Evolutionary conservation across 2,888 invertebrate genomes (phyloP).

Genomic region (Magallana nippona): DNA sequence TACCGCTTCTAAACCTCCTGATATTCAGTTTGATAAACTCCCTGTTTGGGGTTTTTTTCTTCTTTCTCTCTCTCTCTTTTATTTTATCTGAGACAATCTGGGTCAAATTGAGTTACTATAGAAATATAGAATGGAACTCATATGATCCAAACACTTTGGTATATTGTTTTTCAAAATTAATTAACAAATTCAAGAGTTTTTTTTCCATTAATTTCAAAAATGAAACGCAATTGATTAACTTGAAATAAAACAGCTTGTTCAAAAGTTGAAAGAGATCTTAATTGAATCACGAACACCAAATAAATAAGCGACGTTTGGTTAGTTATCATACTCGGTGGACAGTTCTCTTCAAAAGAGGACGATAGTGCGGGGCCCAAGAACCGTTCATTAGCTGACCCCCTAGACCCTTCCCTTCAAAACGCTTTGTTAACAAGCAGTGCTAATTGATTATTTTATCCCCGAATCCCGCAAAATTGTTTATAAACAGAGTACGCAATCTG

Average conservation of each 20-base stretch:
- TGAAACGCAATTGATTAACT: background rate
- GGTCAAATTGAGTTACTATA: slow-evolving; percentile 32
- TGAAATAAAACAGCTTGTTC: slow-evolving; percentile 3
- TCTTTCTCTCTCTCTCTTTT: too few species aligned
- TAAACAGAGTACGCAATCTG: slow-evolving; percentile 6
- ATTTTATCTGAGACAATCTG: slow-evolving; percentile 29
- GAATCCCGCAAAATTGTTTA: slow-evolving; percentile 17
- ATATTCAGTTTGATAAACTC: slow-evolving; percentile 33
- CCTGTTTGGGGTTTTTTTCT: background rate
- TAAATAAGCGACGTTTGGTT: background rate
- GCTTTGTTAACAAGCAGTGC: slow-evolving; percentile 20
- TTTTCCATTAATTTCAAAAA: background rate
- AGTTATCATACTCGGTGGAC: background rate
- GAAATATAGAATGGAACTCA: background rate
- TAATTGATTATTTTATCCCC: slow-evolving; percentile 4
- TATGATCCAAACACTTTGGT: too few species aligned
- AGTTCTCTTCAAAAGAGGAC: background rate
- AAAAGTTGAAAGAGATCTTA: background rate
- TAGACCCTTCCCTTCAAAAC: background rate
- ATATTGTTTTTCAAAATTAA: too few species aligned
- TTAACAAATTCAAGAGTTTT: too few species aligned
- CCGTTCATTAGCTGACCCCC: background rate
- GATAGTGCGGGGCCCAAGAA: background rate
- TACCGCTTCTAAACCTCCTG: slow-evolving; percentile 30
- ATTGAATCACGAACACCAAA: slow-evolving; percentile 23